Evolutionary conservation across 2,113 vertebrate species (phyloP).

Genomic region (Otocyon megalotis): DNA sequence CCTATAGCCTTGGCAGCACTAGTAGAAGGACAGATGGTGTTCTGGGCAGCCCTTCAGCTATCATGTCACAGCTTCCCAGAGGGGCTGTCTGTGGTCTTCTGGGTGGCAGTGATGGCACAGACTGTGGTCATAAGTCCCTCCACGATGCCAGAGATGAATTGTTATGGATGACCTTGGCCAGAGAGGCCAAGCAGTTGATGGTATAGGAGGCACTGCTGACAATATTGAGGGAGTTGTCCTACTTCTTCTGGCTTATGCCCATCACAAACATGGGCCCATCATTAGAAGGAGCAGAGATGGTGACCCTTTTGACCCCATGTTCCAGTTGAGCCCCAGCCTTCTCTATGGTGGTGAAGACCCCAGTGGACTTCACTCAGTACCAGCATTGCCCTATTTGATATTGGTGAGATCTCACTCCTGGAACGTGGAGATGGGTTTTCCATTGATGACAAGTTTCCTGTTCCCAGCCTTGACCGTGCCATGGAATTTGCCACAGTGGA

Average conservation of each 20-base stretch:
- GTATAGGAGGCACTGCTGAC: background rate
- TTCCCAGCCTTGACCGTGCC: background rate
- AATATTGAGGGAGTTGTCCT: background rate
- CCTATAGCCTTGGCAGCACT: background rate
- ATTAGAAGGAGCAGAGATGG: background rate
- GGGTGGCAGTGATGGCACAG: background rate
- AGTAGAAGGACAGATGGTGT: background rate
- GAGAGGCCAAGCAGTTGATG: too few species aligned
- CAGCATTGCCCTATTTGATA: background rate
- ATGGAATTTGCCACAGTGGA: background rate
- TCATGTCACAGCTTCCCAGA: background rate
- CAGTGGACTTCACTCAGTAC: background rate
- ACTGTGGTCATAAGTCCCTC: background rate
- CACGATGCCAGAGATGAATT: background rate
- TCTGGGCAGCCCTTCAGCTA: background rate
- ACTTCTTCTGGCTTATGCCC: background rate
- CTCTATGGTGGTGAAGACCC: background rate
- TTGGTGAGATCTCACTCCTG: background rate
- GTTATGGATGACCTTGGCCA: background rate
- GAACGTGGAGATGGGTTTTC: background rate
- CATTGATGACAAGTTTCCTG: background rate
- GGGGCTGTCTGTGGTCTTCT: background rate
- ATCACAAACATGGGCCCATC: background rate
- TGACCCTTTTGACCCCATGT: background rate
- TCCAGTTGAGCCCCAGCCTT: background rate